Evolutionary conservation across 2,113 vertebrate species (phyloP).

Genomic region (Xenus cinereus): DNA sequence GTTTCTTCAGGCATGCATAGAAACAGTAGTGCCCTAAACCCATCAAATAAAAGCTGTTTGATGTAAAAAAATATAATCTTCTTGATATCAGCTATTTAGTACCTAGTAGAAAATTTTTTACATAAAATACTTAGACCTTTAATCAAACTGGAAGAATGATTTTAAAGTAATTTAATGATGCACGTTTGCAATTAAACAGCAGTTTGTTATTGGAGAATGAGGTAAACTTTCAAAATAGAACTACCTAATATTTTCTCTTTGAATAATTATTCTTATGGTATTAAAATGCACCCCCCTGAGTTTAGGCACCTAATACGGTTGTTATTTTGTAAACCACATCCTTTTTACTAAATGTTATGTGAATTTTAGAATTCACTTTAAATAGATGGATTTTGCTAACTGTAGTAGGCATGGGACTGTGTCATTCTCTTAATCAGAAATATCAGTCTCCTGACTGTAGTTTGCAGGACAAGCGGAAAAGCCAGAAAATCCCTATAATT

Average conservation of each 20-base stretch:
- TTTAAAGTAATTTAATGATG: not conserved
- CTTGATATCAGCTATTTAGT: not conserved
- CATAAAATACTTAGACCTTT: not conserved
- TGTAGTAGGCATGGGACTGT: not conserved
- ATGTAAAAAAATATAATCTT: not conserved
- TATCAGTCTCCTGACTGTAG: not conserved
- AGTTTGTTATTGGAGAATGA: not conserved
- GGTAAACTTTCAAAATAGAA: not conserved
- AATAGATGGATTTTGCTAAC: not conserved
- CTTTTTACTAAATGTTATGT: not conserved
- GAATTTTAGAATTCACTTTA: not conserved
- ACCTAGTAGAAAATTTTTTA: not conserved
- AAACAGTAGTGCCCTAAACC: not conserved
- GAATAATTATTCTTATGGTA: not conserved
- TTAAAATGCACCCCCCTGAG: not conserved
- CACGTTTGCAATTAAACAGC: not conserved
- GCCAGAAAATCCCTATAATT: not conserved
- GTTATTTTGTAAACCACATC: not conserved
- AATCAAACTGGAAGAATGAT: not conserved
- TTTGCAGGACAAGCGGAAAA: not conserved
- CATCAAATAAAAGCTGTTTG: not conserved
- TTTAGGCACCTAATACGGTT: not conserved
- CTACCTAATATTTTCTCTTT: not conserved
- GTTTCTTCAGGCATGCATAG: not conserved
- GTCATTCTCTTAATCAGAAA: not conserved